These are phyloP conservation scores for Sarcophaga variegata DNA, from an alignment of 2,888 invertebrate species.

Conservation along the genomic window DNA sequence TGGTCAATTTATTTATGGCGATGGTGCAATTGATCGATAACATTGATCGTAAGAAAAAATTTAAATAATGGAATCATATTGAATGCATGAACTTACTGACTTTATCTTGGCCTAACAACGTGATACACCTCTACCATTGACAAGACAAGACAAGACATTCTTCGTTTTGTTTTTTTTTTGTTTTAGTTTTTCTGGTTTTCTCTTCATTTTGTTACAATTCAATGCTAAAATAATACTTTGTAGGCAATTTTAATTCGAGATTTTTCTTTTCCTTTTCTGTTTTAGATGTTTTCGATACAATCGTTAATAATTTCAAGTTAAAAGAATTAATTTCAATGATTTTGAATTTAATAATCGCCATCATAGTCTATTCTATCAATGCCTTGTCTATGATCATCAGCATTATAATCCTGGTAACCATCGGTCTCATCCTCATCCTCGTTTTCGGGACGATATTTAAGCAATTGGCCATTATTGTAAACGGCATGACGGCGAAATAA, in stretches of 20 bases:
- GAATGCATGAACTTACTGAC: neutral
- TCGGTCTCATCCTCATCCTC: slow-evolving; percentile 43
- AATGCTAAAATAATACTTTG: too few relatives aligned
- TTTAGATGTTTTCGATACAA: too few relatives aligned
- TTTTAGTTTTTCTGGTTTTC: too few relatives aligned
- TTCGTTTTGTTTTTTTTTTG: too few relatives aligned
- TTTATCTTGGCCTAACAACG: slow-evolving; percentile 1
- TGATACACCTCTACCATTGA: neutral
- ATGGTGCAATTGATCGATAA: slow-evolving; percentile 24
- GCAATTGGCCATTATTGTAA: slow-evolving; percentile 79
- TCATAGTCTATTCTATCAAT: slow-evolving; percentile 37
- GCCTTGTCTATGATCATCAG: slow-evolving; percentile 34
- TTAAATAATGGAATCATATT: neutral
- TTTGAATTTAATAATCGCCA: slow-evolving; percentile 18
- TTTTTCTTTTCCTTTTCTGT: too few relatives aligned
- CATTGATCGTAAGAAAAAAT: slow-evolving; percentile 14
- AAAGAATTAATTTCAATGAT: neutral
- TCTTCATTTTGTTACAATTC: too few relatives aligned
- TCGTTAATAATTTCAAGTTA: neutral
- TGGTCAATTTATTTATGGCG: slow-evolving; percentile 20
- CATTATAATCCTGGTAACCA: slow-evolving; percentile 53
- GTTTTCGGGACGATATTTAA: slow-evolving; percentile 79
- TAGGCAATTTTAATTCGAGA: too few relatives aligned
- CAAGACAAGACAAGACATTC: too few relatives aligned
- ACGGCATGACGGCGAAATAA: slow-evolving; percentile 79